Evolutionary conservation across 2,888 invertebrate genomes (phyloP).

Genomic region (Elmis aenea): DNA sequence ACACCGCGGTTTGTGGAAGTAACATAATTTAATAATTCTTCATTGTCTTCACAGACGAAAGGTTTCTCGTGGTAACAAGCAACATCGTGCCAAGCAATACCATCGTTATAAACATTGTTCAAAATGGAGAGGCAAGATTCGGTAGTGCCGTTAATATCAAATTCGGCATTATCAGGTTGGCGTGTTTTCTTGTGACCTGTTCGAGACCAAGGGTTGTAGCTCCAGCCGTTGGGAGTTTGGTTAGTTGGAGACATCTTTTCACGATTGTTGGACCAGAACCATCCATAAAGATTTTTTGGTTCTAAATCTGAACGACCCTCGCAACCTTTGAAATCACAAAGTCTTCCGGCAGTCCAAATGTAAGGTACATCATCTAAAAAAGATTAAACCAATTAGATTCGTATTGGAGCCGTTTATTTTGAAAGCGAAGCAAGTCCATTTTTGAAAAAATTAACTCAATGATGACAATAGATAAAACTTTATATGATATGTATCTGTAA

Average conservation of each 20-base stretch:
- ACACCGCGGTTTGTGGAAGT: constrained; percentile 79
- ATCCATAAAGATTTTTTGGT: constrained; percentile 79
- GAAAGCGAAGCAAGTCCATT: too few relatives aligned
- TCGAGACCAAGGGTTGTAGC: constrained; percentile 85
- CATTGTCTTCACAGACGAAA: constrained; percentile 85
- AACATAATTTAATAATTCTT: constrained; percentile 80
- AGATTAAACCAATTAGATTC: constrained; percentile 2
- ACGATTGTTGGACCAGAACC: constrained; percentile 91
- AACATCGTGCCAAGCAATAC: constrained; percentile 91
- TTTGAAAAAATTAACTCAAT: too few relatives aligned
- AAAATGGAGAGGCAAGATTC: constrained; percentile 84
- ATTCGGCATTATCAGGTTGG: constrained; percentile 89
- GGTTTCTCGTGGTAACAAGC: constrained; percentile 93
- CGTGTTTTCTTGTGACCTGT: constrained; percentile 85
- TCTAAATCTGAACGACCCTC: constrained; percentile 80
- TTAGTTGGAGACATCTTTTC: constrained; percentile 82
- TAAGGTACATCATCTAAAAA: constrained; percentile 76
- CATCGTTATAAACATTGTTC: constrained; percentile 91
- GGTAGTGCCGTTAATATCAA: constrained; percentile 80
- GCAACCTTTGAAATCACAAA: constrained; percentile 91
- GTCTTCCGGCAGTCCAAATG: constrained; percentile 89
- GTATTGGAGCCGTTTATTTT: too few relatives aligned
- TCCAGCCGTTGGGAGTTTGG: constrained; percentile 65
- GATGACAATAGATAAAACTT: too few relatives aligned
- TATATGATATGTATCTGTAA: too few relatives aligned